Evolutionary conservation across 1,140 invertebrate genomes (phyloP).

Genomic region (Dendrolimus punctatus): DNA sequence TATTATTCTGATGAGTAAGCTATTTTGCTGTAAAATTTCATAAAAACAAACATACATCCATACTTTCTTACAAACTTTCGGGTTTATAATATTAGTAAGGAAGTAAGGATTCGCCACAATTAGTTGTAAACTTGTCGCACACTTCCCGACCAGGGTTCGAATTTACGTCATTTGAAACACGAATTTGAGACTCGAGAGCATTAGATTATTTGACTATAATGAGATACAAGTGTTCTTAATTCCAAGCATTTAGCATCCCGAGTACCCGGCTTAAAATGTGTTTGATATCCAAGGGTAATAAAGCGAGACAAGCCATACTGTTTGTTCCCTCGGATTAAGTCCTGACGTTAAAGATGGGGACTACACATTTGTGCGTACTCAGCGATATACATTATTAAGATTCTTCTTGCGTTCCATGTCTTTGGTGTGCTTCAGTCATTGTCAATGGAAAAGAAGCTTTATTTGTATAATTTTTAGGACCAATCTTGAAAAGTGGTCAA

Average conservation of each 20-base stretch:
- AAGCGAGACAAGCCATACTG: slow-evolving; percentile 5
- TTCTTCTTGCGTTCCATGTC: slow-evolving; percentile 23
- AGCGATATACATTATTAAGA: slow-evolving; percentile 30
- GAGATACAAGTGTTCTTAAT: background rate
- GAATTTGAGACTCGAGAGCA: too few species aligned
- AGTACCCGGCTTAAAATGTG: background rate
- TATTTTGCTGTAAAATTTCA: too few species aligned
- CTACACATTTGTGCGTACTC: slow-evolving; percentile 20
- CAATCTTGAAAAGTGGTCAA: background rate
- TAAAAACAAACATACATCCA: too few species aligned
- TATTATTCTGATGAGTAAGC: too few species aligned
- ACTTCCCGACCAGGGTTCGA: too few species aligned
- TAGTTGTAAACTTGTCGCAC: background rate
- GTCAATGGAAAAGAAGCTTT: too few species aligned
- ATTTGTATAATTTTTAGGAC: too few species aligned
- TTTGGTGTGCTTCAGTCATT: slow-evolving; percentile 1
- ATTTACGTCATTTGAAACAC: too few species aligned
- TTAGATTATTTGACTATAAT: background rate
- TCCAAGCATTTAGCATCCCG: too few species aligned
- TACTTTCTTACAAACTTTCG: too few species aligned
- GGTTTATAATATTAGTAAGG: too few species aligned
- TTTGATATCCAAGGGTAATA: slow-evolving; percentile 7
- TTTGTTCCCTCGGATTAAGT: slow-evolving; percentile 14
- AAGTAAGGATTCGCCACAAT: slow-evolving; percentile 1
- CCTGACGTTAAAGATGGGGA: slow-evolving; percentile 17